These are phyloP conservation scores for Portevinia maculata DNA, from an alignment of 2,888 invertebrate genomes.

Conservation along the genomic window DNA sequence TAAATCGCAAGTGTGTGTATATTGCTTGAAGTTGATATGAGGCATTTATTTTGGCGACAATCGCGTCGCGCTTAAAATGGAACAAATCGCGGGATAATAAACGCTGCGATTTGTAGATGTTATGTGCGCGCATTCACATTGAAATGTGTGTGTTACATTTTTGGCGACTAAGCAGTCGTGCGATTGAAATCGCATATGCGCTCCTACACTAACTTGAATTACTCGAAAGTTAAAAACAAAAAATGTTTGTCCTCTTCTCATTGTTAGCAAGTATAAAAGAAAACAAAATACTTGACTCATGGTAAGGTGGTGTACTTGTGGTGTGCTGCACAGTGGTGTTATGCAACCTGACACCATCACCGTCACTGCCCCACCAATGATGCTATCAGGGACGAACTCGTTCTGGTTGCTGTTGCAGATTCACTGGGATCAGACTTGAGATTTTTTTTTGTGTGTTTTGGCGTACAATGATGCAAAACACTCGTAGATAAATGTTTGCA, in stretches of 20 bases:
- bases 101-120: no score
- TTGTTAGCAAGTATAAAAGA: not conserved
- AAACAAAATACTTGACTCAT: not conserved
- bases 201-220: no score
- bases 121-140: no score
- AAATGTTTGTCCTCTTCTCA: slow-evolving; percentile 38
- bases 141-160: no score
- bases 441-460: slow-evolving; percentile 23
- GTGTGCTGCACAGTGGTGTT: slow-evolving; percentile 39
- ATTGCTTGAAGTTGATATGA: no score
- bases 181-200: no score
- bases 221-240: no score
- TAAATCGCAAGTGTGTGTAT: no score
- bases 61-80: no score
- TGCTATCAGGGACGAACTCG: slow-evolving; percentile 59
- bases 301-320: slow-evolving; percentile 7
- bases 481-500: slow-evolving; percentile 40
- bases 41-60: no score
- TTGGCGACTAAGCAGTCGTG: no score
- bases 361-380: slow-evolving; percentile 6
- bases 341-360: slow-evolving; percentile 55
- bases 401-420: slow-evolving; percentile 37
- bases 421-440: slow-evolving; percentile 13
- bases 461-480: slow-evolving; percentile 39
- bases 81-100: no score